Evolutionary conservation across 2,797 vertebrate genomes (phyloP).

Genomic region (Melanitta fusca): DNA sequence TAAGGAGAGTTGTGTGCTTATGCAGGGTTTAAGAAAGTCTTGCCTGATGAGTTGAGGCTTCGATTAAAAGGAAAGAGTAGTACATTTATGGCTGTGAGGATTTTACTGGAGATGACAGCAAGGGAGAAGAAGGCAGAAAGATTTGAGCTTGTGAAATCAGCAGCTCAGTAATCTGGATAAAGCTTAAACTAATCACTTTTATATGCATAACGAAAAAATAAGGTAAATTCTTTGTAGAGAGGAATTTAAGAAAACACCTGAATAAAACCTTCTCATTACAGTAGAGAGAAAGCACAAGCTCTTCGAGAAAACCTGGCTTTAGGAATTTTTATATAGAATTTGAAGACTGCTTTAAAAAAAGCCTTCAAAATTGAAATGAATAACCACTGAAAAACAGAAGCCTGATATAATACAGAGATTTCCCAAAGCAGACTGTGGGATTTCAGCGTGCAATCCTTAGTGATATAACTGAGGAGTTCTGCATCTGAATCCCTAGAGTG

Average conservation of each 20-base stretch:
- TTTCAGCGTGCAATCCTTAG: constrained; percentile 19
- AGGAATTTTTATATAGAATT: neutral
- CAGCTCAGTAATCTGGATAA: constrained; percentile 54
- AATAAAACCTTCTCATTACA: neutral
- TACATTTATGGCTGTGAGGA: neutral
- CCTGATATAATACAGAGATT: constrained; percentile 42
- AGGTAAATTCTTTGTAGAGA: constrained; percentile 5
- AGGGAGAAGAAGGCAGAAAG: constrained; percentile 26
- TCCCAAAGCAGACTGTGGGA: constrained; percentile 32
- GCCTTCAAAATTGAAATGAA: neutral
- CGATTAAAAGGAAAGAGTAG: constrained; percentile 20
- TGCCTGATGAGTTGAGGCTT: neutral
- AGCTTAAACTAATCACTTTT: constrained; percentile 51
- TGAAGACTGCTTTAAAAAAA: neutral
- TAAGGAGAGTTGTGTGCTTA: neutral
- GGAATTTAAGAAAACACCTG: constrained; percentile 26
- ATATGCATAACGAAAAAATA: constrained; percentile 38
- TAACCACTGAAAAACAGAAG: constrained; percentile 13
- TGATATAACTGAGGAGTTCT: constrained; percentile 40
- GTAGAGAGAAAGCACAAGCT: neutral
- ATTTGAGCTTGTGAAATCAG: constrained; percentile 25
- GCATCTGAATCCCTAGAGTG: constrained; percentile 22
- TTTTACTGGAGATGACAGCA: constrained; percentile 21
- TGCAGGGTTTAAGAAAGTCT: neutral
- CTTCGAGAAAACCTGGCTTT: neutral